A percentile compares a stretch with the other conserved stretches of the same genome.
Conservation (phyloP, 92 coral and sea anemone species). For the Nematostella vectensis region DNA sequence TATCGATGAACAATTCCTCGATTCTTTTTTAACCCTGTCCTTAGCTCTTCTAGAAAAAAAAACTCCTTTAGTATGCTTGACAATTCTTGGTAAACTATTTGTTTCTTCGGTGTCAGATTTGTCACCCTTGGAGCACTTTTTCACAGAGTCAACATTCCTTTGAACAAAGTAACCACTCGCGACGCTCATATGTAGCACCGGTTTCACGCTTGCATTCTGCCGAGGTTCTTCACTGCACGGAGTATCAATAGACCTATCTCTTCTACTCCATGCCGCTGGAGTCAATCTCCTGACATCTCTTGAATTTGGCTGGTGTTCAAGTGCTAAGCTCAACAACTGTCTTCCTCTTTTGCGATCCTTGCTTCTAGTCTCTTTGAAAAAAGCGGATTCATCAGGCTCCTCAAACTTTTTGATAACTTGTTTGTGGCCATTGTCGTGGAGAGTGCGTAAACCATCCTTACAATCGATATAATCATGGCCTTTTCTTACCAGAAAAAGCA, state of each 20-base stretch:
- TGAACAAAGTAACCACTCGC: constrained; percentile 5
- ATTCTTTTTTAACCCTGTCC: background rate
- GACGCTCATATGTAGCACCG: constrained; percentile 2
- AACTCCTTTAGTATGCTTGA: background rate
- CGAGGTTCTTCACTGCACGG: too few relatives aligned
- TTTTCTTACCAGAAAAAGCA: background rate
- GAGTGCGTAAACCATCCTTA: background rate
- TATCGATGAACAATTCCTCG: background rate
- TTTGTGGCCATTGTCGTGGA: background rate
- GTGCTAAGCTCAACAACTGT: background rate
- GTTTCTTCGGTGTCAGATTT: background rate
- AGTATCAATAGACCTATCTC: background rate
- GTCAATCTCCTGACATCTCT: background rate
- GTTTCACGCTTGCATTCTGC: background rate
- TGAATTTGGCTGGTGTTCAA: background rate
- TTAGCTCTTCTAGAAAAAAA: background rate
- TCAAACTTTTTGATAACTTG: background rate
- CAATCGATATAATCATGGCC: background rate
- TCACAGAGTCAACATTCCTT: background rate
- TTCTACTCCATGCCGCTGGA: too few relatives aligned
- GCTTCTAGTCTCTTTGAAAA: background rate
- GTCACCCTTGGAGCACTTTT: background rate
- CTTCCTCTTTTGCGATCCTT: background rate
- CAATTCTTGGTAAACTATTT: background rate
- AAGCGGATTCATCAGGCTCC: background rate